A percentile compares a stretch with the other conserved stretches of the same genome.
Evolutionary conservation across 2,113 vertebrate species (phyloP).

Genomic region (Alosa alosa): DNA sequence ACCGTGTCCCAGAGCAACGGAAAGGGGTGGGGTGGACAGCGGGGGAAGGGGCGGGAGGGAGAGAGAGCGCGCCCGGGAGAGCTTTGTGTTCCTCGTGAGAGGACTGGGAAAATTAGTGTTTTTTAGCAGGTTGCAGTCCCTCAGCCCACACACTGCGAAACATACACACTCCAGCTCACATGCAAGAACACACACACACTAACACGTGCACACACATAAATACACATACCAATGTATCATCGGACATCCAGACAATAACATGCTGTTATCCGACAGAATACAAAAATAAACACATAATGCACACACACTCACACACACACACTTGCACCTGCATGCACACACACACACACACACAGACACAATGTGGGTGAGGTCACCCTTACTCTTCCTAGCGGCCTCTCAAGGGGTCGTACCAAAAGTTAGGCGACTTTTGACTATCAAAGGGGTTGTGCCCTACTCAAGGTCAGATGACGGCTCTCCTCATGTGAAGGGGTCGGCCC

Average conservation of each 20-base stretch:
- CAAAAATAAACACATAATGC: slow-evolving; percentile 15
- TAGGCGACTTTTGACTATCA: too few relatives aligned
- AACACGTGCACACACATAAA: not conserved
- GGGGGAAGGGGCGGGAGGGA: too few relatives aligned
- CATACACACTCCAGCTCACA: not conserved
- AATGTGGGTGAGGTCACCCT: not conserved
- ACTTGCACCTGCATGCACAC: not conserved
- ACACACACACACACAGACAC: not conserved
- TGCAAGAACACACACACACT: not conserved
- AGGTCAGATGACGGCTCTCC: too few relatives aligned
- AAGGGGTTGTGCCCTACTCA: too few relatives aligned
- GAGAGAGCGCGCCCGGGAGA: too few relatives aligned
- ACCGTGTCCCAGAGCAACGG: not conserved
- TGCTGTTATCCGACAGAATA: not conserved
- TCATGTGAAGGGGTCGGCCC: too few relatives aligned
- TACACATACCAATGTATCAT: not conserved
- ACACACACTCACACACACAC: too few relatives aligned
- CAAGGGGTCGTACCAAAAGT: too few relatives aligned
- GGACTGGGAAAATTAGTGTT: not conserved
- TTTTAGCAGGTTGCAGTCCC: not conserved
- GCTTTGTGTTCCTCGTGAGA: not conserved
- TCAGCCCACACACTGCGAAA: not conserved
- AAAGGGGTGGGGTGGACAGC: too few relatives aligned
- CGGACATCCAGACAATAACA: too few relatives aligned
- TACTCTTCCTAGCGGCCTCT: not conserved